phyloP scores from a whole-genome alignment of 2,113 vertebrate genomes.

The Rhodinocichla rosea region DNA sequence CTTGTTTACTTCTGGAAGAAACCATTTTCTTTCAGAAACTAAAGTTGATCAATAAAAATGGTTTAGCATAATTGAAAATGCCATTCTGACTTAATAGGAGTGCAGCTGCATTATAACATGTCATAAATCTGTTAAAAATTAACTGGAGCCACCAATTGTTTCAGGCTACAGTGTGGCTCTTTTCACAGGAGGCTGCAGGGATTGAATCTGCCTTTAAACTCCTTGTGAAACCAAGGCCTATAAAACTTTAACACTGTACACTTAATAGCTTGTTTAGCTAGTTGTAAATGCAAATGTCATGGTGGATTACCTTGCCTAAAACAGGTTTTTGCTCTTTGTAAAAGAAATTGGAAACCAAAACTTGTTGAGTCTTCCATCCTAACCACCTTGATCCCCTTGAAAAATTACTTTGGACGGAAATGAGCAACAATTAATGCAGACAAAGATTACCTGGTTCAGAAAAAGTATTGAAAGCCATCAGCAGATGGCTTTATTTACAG shows the following conservation, averaged over 20 bases:
- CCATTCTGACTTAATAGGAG: not conserved
- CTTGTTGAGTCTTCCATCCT: not conserved
- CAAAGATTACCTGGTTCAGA: constrained; percentile 16
- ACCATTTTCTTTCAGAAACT: not conserved
- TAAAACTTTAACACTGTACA: not conserved
- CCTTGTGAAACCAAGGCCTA: not conserved
- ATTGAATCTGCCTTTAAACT: not conserved
- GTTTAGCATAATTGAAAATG: not conserved
- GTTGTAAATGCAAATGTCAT: not conserved
- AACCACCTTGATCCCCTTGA: not conserved
- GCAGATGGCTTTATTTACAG: constrained; percentile 44
- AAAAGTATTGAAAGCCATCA: not conserved
- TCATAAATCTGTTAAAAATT: not conserved
- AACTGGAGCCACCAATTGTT: not conserved
- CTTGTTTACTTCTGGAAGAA: not conserved
- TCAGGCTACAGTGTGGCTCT: not conserved
- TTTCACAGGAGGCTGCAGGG: not conserved
- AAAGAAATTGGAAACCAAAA: not conserved
- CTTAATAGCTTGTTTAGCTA: not conserved
- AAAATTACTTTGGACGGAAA: not conserved
- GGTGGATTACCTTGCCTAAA: not conserved
- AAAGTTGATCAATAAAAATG: not conserved
- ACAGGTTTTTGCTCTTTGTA: not conserved
- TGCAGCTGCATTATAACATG: not conserved
- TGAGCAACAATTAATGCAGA: not conserved